Percentiles rank a stretch among this genome's conserved stretches.
These are phyloP conservation scores for Lagopus muta DNA, from an alignment of 2,113 vertebrate genomes.

Conservation along the genomic window DNA sequence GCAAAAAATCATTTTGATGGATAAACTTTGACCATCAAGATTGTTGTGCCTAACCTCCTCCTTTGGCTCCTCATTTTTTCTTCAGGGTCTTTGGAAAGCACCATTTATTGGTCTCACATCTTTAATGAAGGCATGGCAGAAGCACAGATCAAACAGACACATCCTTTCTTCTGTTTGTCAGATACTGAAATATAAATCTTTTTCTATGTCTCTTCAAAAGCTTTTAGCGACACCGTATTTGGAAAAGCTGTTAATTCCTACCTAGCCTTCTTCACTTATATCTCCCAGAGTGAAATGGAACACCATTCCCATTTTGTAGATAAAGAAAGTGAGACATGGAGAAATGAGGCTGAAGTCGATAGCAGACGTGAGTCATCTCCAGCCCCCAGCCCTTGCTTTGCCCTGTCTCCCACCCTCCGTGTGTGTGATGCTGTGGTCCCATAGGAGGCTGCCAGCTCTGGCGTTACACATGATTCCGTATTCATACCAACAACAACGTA, in stretches of 20 bases:
- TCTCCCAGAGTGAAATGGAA: background rate
- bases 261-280: background rate
- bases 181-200: background rate
- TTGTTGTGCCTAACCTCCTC: background rate
- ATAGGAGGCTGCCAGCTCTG: background rate
- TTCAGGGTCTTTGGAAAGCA: background rate
- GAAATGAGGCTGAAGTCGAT: background rate
- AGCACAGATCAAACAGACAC: background rate
- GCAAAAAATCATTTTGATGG: background rate
- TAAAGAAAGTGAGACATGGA: background rate
- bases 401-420: background rate
- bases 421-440: too few relatives aligned
- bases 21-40: background rate
- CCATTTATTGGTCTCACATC: background rate
- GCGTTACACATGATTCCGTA: rapidly evolving
- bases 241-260: background rate
- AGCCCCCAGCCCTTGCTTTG: background rate
- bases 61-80: background rate
- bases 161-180: background rate
- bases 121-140: background rate
- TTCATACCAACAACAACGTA: rapidly evolving
- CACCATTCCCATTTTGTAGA: background rate
- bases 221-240: background rate
- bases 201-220: background rate
- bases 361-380: background rate